phyloP scores from a whole-genome alignment of 2,888 invertebrate genomes.

The Acanthosepion pharaonis region DNA sequence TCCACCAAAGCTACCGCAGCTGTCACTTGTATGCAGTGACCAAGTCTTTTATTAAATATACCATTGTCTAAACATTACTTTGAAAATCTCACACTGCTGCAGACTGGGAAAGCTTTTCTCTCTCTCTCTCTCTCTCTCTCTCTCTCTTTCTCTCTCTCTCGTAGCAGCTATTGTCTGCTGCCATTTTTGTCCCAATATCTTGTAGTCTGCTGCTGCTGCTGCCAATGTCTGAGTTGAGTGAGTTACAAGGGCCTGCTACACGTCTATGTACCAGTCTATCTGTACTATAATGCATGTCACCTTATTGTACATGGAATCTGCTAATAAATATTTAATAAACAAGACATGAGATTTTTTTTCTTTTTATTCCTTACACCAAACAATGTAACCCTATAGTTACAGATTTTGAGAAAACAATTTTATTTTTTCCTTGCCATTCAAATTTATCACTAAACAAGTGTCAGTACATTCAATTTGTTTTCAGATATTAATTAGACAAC shows the following conservation, averaged over 20 bases:
- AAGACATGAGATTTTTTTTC: background rate
- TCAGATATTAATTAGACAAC: too few relatives aligned
- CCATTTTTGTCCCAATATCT: slow-evolving; percentile 17
- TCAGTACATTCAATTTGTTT: too few relatives aligned
- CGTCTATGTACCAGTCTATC: slow-evolving; percentile 4
- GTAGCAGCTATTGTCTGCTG: background rate
- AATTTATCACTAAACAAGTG: background rate
- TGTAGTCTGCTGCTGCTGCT: background rate
- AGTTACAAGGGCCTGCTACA: slow-evolving; percentile 24
- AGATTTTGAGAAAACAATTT: background rate
- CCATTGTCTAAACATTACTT: background rate
- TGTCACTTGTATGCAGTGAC: background rate
- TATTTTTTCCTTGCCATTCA: background rate
- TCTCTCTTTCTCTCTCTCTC: slow-evolving; percentile 2
- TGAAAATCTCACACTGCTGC: slow-evolving; percentile 13
- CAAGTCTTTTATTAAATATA: background rate
- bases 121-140: background rate
- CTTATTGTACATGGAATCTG: slow-evolving; percentile 33
- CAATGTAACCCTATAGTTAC: background rate
- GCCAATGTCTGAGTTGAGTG: slow-evolving; percentile 33
- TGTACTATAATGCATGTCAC: slow-evolving; percentile 11
- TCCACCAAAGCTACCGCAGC: slow-evolving; percentile 18
- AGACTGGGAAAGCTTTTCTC: background rate
- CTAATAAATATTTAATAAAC: slow-evolving; percentile 33
- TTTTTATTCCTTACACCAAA: too few relatives aligned